These are phyloP conservation scores for Muntiacus muntjak DNA, from an alignment of 2,113 vertebrate genomes.

Conservation along the genomic window DNA sequence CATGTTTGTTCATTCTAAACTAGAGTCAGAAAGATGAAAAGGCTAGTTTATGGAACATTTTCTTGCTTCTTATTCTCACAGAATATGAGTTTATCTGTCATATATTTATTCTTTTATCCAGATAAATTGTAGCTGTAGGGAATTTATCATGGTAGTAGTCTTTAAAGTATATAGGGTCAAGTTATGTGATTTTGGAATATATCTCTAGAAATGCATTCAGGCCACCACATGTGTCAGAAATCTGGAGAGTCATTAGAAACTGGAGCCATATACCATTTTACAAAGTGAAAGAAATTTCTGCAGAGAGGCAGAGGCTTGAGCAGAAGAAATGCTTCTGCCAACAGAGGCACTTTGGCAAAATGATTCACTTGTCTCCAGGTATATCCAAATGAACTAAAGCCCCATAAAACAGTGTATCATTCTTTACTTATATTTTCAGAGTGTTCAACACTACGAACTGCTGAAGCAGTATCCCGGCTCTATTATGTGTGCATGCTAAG, in stretches of 20 bases:
- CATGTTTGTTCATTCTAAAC: background rate
- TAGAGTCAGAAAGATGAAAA: background rate
- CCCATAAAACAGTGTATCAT: background rate
- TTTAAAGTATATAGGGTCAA: background rate
- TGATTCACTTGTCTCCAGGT: background rate
- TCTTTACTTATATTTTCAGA: background rate
- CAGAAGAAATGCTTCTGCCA: fast-evolving
- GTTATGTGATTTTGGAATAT: background rate
- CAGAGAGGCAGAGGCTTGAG: too few relatives aligned
- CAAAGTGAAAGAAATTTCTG: background rate
- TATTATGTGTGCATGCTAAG: background rate
- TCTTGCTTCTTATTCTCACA: background rate
- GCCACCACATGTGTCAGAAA: background rate
- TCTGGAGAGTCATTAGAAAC: background rate
- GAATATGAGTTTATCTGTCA: background rate
- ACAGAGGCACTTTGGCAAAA: background rate
- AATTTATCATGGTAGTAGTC: background rate
- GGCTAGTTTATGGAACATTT: background rate
- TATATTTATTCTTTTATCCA: background rate
- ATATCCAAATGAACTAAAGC: background rate
- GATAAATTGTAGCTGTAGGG: background rate
- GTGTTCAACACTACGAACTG: background rate
- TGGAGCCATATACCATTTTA: background rate
- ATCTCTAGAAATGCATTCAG: background rate
- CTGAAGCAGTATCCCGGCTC: background rate